Conservation (phyloP, 2,888 invertebrate species). For the Zaprionus lineosus region DNA sequence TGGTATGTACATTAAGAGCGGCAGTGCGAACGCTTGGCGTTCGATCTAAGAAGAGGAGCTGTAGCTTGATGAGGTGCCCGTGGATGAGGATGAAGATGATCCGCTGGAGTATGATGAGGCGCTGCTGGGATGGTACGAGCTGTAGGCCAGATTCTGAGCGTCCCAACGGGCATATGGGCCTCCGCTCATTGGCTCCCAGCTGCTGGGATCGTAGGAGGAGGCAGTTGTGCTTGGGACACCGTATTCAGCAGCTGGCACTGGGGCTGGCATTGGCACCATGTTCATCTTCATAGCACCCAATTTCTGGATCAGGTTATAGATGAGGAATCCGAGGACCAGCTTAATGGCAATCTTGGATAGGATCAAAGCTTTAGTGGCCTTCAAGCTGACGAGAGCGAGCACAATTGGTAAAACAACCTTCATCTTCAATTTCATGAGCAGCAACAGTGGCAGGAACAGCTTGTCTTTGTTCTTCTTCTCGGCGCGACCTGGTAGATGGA, state of each 20-base stretch:
- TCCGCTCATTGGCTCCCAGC: slow-evolving; percentile 88
- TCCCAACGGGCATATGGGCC: slow-evolving; percentile 93
- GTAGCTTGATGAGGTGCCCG: slow-evolving; percentile 74
- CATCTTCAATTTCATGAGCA: slow-evolving; percentile 91
- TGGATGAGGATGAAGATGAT: slow-evolving; percentile 73
- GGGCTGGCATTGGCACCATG: slow-evolving; percentile 85
- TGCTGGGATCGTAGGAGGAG: slow-evolving; percentile 87
- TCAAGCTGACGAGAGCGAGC: slow-evolving; percentile 89
- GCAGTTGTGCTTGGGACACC: slow-evolving; percentile 88
- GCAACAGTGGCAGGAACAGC: slow-evolving; percentile 89
- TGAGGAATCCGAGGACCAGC: slow-evolving; percentile 91
- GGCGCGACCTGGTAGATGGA: slow-evolving; percentile 86
- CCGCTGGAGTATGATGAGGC: slow-evolving; percentile 85
- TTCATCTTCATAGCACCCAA: slow-evolving; percentile 91
- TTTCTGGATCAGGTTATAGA: slow-evolving; percentile 91
- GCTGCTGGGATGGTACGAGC: slow-evolving; percentile 88
- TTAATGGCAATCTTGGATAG: slow-evolving; percentile 92
- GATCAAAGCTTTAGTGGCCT: slow-evolving; percentile 92
- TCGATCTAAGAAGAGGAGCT: slow-evolving; percentile 71
- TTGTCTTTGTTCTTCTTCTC: slow-evolving; percentile 91
- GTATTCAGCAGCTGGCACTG: slow-evolving; percentile 86
- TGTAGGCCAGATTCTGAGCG: slow-evolving; percentile 87
- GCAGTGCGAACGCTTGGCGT: slow-evolving; percentile 27
- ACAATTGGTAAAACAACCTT: slow-evolving; percentile 93
- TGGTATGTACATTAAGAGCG: slow-evolving; percentile 64